Evolutionary conservation across 2,797 vertebrate genomes (phyloP).

Genomic region (Hozukius guyotensis): DNA sequence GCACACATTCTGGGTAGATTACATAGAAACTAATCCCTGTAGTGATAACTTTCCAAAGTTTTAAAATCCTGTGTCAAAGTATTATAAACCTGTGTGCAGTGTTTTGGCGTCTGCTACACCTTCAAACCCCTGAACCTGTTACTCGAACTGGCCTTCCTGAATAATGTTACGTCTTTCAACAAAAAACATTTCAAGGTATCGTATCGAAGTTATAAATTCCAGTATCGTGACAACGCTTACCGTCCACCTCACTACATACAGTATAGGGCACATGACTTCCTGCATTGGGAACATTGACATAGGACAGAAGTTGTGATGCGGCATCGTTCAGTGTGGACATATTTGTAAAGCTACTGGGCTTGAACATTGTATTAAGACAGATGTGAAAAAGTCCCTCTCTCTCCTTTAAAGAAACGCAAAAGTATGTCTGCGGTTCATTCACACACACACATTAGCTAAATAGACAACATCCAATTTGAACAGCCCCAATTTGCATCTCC

Average conservation of each 20-base stretch:
- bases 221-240: too few relatives aligned
- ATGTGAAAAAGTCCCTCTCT: neutral
- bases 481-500: conserved; percentile 49
- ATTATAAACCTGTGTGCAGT: neutral
- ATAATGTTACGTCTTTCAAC: neutral
- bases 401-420: conserved; percentile 21
- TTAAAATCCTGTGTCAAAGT: neutral
- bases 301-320: neutral
- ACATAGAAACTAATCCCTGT: neutral
- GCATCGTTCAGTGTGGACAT: neutral
- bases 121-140: neutral
- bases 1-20: neutral
- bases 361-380: neutral
- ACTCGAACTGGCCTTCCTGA: neutral
- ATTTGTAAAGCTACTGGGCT: neutral
- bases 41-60: neutral
- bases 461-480: conserved; percentile 40
- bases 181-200: too few relatives aligned
- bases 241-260: neutral
- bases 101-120: neutral
- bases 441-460: conserved; percentile 25
- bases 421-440: neutral
- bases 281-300: neutral
- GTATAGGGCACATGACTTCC: neutral
- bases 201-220: too few relatives aligned